phyloP scores from a whole-genome alignment of 2,113 vertebrate genomes.

The Propithecus coquereli region DNA sequence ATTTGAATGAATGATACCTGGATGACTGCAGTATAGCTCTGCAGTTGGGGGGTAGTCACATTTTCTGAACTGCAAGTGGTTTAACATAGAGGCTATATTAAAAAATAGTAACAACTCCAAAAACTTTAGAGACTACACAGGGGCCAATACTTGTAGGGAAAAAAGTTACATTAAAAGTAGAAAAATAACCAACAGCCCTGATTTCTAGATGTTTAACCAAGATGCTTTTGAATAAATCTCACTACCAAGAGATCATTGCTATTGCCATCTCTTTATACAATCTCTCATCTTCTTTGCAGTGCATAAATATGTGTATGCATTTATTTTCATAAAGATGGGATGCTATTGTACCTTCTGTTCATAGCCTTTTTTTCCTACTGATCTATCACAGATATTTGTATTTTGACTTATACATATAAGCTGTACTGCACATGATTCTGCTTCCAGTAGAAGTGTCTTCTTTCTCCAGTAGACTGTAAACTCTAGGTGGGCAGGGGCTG shows the following conservation, averaged over 20 bases:
- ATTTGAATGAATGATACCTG: background rate
- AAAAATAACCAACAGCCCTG: background rate
- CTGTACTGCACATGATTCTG: background rate
- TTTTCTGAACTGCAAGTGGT: background rate
- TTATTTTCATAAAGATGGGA: background rate
- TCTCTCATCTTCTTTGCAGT: background rate
- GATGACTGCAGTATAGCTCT: background rate
- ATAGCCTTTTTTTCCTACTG: background rate
- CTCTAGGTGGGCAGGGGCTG: background rate
- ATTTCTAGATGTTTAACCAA: background rate
- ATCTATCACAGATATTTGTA: background rate
- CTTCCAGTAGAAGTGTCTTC: background rate
- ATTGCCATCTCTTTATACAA: background rate
- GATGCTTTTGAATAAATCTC: background rate
- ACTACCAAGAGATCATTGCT: background rate
- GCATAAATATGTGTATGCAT: background rate
- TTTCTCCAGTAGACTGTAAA: background rate
- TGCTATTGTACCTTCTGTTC: background rate
- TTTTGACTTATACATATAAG: background rate
- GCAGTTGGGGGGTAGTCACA: background rate
- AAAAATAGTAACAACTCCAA: background rate
- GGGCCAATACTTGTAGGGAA: background rate
- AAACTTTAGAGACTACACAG: background rate
- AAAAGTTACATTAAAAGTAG: background rate
- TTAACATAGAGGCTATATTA: background rate